Conservation (phyloP, 1,140 invertebrate genomes). For the Scaptomyza montana region DNA sequence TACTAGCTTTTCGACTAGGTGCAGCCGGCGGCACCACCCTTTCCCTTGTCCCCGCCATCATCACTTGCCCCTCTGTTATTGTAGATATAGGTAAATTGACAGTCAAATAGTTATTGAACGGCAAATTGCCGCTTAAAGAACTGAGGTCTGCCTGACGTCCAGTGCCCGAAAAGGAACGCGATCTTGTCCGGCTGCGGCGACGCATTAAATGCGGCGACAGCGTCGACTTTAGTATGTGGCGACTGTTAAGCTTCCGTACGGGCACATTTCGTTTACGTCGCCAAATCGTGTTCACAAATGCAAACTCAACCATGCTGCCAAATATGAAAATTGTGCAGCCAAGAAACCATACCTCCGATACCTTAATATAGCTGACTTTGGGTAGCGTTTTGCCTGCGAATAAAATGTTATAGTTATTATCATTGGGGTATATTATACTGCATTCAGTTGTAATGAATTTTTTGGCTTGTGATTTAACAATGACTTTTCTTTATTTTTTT, state of each 20-base stretch:
- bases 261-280: conserved; percentile 92
- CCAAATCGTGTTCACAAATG: conserved; percentile 95
- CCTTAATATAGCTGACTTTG: conserved; percentile 95
- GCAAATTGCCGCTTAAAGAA: conserved; percentile 60
- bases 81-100: conserved; percentile 75
- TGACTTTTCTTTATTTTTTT: too few relatives aligned
- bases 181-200: conserved; percentile 88
- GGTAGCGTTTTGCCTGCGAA: conserved; percentile 89
- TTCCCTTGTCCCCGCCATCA: conserved; percentile 2
- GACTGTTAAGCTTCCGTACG: conserved; percentile 92
- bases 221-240: conserved; percentile 92
- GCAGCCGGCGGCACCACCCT: background rate
- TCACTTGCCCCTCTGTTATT: conserved; percentile 65
- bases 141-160: conserved; percentile 85
- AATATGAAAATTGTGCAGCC: conserved; percentile 93
- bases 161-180: conserved; percentile 88
- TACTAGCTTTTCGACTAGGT: background rate
- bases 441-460: too few relatives aligned
- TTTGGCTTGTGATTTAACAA: too few relatives aligned
- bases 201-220: conserved; percentile 90
- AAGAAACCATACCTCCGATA: conserved; percentile 95
- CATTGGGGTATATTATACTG: too few relatives aligned
- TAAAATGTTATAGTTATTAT: background rate
- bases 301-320: conserved; percentile 93
- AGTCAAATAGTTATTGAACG: conserved; percentile 73